phyloP scores from a whole-genome alignment of 2,113 vertebrate species.

The Thomomys bottae region DNA sequence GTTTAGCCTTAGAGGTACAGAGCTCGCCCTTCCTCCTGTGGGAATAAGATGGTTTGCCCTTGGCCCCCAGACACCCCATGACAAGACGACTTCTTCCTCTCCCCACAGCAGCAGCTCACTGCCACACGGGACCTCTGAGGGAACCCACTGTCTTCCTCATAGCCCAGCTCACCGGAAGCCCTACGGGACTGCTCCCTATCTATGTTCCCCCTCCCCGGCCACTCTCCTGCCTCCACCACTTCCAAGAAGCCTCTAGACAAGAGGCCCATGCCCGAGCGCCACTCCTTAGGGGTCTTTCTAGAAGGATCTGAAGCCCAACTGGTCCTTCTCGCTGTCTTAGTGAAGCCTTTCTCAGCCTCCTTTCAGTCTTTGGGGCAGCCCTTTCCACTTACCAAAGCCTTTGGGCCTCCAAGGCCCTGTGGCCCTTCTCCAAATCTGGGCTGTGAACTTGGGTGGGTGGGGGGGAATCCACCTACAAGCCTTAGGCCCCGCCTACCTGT shows the following conservation, averaged over 20 bases:
- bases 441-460: background rate
- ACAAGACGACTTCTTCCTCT: slow-evolving; percentile 34
- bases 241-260: background rate
- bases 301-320: background rate
- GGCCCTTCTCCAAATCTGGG: background rate
- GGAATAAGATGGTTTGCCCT: slow-evolving; percentile 28
- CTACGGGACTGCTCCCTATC: background rate
- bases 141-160: background rate
- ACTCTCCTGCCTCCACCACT: background rate
- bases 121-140: background rate
- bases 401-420: background rate
- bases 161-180: background rate
- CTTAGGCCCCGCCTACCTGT: background rate
- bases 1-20: slow-evolving; percentile 85
- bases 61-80: slow-evolving; percentile 38
- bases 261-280: background rate
- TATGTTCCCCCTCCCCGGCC: background rate
- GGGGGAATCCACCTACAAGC: background rate
- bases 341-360: background rate
- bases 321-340: background rate
- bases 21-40: slow-evolving; percentile 73
- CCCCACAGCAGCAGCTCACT: background rate
- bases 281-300: background rate
- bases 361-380: background rate
- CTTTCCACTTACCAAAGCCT: background rate